phyloP scores from a whole-genome alignment of 2,797 vertebrate genomes.

The Florisuga fusca region DNA sequence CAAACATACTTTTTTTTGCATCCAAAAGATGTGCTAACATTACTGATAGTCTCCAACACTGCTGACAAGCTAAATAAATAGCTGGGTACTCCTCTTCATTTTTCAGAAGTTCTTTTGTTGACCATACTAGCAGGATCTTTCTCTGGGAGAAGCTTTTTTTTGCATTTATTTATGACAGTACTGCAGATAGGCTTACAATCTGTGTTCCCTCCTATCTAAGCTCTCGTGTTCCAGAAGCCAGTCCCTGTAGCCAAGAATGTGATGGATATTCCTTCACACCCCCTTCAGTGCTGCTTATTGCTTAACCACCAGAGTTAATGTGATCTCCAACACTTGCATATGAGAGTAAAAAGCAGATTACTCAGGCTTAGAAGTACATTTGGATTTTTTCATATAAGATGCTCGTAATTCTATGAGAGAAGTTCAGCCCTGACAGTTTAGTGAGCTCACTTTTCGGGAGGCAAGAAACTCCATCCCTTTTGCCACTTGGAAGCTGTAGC shows the following conservation, averaged over 20 bases:
- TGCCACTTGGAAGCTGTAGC: conserved; percentile 95
- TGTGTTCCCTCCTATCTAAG: neutral
- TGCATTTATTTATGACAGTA: neutral
- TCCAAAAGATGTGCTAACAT: neutral
- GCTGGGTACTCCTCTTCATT: neutral
- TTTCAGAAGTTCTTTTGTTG: neutral
- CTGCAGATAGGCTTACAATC: neutral
- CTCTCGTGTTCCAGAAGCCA: neutral
- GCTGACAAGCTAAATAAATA: neutral
- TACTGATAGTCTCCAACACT: neutral
- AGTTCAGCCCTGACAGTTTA: neutral
- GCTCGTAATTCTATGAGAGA: neutral
- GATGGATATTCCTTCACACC: neutral
- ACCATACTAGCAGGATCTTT: neutral
- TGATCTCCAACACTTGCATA: neutral
- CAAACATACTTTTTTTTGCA: neutral
- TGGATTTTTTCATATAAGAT: neutral
- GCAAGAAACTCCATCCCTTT: conserved; percentile 97
- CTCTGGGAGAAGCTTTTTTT: neutral
- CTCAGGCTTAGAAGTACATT: neutral
- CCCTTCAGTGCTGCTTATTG: neutral
- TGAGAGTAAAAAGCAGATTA: neutral
- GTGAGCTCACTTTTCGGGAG: conserved; percentile 89
- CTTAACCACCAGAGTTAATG: neutral
- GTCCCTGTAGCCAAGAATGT: neutral